Base-by-base conservation (phyloP, 2,113 vertebrate species). In the Nematolebias whitei region DNA sequence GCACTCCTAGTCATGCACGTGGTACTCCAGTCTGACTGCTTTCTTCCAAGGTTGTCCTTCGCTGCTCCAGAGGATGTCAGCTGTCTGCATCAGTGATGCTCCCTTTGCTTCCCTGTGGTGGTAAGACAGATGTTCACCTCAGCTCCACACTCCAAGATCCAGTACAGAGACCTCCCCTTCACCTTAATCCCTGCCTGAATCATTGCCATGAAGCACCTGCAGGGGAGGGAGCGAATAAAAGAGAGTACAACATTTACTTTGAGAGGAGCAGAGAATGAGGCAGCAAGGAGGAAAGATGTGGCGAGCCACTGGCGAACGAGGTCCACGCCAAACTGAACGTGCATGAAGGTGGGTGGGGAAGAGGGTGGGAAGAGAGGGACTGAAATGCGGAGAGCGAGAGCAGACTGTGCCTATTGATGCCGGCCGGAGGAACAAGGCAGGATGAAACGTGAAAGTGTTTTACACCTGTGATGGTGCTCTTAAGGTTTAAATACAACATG, bases 381-480 rank as follows among this genome's bases (percentile, higher is more conserved):
- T 59, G 71, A 82, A 74, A 86, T 82, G 74, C 76, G 78, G 74
- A 45, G 63, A 82, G 71, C 15, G 23, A 63, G 53, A 69, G 73
- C 71, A 88, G 85, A 87, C 86, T 80, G 70, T 82, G 79, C 87
- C 88, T 91, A 86, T 85, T 45, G 44, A 81, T 55, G 65, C 70
- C 20, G 44, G 62, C 68, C 68, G 68, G 53, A 44, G 64, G 56
- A 80, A 77, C 66, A 76, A 82, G 56, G 79, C 54, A 70, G 71
- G 63, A 73, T 71, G 74, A 67, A 71, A 75, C 50, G 56, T 24
- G 63, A 47, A 74, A 48, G 43, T 5, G 62, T 16, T 59, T 50
- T 48, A 52, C 29, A 45, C 26, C 35, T 35, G 32, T 20, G 39
- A 48, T 26, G 49, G 24, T 60, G 38, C 24, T 49, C 18, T 5